Conservation (phyloP, 1,140 invertebrate genomes). For the Drosophila simulans region DNA sequence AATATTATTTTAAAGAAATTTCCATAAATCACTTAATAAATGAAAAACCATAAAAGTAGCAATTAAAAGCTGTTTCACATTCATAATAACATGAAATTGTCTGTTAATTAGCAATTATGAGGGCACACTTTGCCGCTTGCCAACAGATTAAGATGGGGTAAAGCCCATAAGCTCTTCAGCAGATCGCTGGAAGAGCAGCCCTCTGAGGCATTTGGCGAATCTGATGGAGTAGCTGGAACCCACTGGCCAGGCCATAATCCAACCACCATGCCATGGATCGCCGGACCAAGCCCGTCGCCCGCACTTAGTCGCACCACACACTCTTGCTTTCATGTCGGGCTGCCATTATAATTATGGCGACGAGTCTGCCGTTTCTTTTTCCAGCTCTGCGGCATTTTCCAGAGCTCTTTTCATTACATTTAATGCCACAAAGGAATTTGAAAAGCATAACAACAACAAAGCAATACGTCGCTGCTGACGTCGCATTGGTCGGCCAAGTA, state of each 20-base stretch:
- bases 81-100: conserved; percentile 35
- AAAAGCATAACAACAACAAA: conserved; percentile 77
- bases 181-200: conserved; percentile 27
- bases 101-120: conserved; percentile 51
- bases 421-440: conserved; percentile 81
- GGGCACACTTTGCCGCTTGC: conserved; percentile 40
- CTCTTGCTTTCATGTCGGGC: conserved; percentile 66
- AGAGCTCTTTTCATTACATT: conserved; percentile 80
- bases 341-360: conserved; percentile 76
- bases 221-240: conserved; percentile 4
- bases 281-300: background rate
- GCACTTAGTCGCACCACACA: conserved; percentile 26
- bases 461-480: conserved; percentile 46
- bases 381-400: conserved; percentile 60
- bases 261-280: conserved; percentile 7
- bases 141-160: conserved; percentile 19
- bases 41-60: conserved; percentile 10
- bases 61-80: conserved; percentile 29
- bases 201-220: conserved; percentile 25
- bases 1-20: conserved; percentile 8
- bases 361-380: conserved; percentile 37
- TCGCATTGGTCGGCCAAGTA: conserved; percentile 54
- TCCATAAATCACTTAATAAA: conserved; percentile 35
- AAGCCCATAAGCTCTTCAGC: conserved; percentile 12
- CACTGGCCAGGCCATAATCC: conserved; percentile 13